phyloP scores from a whole-genome alignment of 2,797 vertebrate species.

The Hirundo rustica region DNA sequence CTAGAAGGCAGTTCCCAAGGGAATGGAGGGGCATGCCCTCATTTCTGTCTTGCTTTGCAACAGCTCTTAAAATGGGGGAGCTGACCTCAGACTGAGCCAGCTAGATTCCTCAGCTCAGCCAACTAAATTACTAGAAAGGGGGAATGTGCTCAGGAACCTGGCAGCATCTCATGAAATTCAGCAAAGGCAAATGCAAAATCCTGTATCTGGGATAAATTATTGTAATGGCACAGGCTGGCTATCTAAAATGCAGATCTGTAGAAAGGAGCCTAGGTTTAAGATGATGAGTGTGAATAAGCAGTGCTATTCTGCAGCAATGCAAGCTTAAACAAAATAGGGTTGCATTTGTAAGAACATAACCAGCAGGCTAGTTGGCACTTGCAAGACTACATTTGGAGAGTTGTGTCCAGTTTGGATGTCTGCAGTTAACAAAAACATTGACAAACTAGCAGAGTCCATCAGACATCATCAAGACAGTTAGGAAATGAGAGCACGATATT shows the following conservation, averaged over 20 bases:
- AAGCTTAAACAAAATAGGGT: not conserved
- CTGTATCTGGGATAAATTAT: not conserved
- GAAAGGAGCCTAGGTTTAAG: not conserved
- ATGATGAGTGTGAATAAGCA: not conserved
- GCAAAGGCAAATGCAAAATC: not conserved
- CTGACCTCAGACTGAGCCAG: not conserved
- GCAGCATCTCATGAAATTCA: not conserved
- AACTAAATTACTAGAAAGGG: not conserved
- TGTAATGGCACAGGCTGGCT: not conserved
- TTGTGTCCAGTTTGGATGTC: not conserved
- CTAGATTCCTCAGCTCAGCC: not conserved
- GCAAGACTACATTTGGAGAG: not conserved
- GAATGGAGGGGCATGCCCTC: not conserved
- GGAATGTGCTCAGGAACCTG: not conserved
- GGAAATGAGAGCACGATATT: not conserved
- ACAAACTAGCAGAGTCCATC: not conserved
- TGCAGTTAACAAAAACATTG: not conserved
- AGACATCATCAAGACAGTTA: not conserved
- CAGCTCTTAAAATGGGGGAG: not conserved
- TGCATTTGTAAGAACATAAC: not conserved
- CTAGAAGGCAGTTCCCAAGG: not conserved
- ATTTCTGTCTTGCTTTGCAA: not conserved
- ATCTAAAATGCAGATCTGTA: not conserved
- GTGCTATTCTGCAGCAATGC: not conserved
- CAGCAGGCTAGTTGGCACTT: not conserved